phyloP scores from a whole-genome alignment of 1,140 invertebrate genomes.

The Tetramorium simillimum region DNA sequence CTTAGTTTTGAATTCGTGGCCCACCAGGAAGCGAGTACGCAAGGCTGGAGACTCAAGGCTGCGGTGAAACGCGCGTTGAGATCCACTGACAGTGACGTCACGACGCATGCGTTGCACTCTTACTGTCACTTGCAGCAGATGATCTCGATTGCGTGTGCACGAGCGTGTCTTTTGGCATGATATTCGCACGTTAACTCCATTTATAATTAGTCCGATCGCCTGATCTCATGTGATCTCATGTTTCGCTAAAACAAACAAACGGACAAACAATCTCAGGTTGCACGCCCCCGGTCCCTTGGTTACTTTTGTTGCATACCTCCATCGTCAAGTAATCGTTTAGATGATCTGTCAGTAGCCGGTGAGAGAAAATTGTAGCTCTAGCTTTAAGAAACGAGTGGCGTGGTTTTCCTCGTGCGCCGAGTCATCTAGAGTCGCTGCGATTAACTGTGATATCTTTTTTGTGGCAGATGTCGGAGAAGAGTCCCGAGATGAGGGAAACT shows the following conservation, averaged over 20 bases:
- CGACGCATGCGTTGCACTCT: slow-evolving; percentile 23
- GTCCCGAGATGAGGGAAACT: slow-evolving; percentile 91
- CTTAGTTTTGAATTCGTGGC: background rate
- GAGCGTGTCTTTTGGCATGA: slow-evolving; percentile 3
- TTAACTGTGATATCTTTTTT: slow-evolving; percentile 3
- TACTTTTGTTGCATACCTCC: background rate
- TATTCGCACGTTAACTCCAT: background rate
- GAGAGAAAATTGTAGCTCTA: slow-evolving; percentile 32
- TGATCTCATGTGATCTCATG: no score
- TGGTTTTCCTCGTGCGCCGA: background rate
- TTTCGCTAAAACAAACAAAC: background rate
- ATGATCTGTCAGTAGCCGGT: slow-evolving; percentile 27
- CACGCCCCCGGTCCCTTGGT: background rate
- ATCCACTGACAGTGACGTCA: slow-evolving; percentile 3
- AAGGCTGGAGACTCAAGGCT: background rate
- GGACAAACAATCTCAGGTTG: slow-evolving; percentile 6
- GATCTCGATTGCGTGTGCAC: background rate
- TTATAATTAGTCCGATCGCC: background rate
- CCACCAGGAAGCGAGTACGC: background rate
- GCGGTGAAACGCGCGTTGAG: background rate
- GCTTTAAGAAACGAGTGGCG: background rate
- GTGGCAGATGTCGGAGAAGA: slow-evolving; percentile 85
- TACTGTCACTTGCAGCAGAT: background rate
- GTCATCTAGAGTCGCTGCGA: no score
- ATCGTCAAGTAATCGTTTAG: background rate